phyloP scores from a whole-genome alignment of 2,113 vertebrate species.

The Ceyx melanurus region DNA sequence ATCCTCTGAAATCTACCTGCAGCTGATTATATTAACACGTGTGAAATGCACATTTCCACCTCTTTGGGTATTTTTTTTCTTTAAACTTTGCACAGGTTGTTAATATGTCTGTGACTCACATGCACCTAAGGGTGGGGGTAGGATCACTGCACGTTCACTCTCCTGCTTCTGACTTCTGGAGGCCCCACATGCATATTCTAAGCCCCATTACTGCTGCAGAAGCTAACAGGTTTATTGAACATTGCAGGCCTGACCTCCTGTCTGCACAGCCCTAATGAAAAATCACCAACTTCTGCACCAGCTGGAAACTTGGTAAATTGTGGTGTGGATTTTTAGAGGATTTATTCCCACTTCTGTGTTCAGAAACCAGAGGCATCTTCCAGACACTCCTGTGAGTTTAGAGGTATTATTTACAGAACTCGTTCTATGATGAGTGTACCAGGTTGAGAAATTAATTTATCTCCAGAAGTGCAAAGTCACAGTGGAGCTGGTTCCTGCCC shows the following conservation, averaged over 20 bases:
- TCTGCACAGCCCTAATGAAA: constrained; percentile 71
- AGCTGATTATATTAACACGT: constrained; percentile 65
- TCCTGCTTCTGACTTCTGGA: constrained; percentile 58
- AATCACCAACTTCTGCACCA: constrained; percentile 55
- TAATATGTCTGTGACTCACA: constrained; percentile 39
- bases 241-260: constrained; percentile 59
- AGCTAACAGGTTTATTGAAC: constrained; percentile 73
- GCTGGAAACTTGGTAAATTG: constrained; percentile 44
- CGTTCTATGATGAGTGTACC: neutral
- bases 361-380: neutral
- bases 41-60: constrained; percentile 39
- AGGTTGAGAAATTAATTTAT: neutral
- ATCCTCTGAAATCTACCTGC: constrained; percentile 70
- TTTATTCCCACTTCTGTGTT: neutral
- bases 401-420: neutral
- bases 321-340: constrained; percentile 33
- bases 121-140: constrained; percentile 41
- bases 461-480: neutral
- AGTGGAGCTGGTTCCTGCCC: neutral
- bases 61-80: neutral
- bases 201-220: constrained; percentile 65
- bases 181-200: constrained; percentile 68
- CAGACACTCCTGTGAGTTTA: neutral
- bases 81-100: neutral
- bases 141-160: constrained; percentile 44